Base-by-base conservation (phyloP, 2,888 invertebrate species). In the Apamea sordens region DNA sequence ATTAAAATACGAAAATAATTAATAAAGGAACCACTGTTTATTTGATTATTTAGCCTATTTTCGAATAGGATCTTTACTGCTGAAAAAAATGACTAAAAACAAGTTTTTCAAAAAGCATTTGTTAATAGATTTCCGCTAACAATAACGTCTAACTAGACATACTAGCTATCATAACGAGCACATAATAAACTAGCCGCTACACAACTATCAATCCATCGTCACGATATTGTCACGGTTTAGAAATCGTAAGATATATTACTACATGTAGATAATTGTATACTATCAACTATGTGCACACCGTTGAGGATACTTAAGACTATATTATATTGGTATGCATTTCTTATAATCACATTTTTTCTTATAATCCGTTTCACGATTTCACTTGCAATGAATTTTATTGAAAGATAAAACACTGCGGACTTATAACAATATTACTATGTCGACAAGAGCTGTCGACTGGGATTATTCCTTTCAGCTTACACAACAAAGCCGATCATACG, bases 381-480 rank as follows among this genome's bases (percentile, higher is more conserved):
- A 15, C 59, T 64, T 36, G 18, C 61, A 64, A 59, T 53, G 3
- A 82, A 86, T 83, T 56, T 59, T n/a, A 59, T 53, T 83, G 56
- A 69, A 69, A 56, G 70, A 44, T 85, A 73, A 53, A 76, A 61
- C 28, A 76, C 47, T 21, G 50, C 47, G 56, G 61, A 65, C 56
- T 79, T 81, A 80, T 74, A 69, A 86, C 87, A 88, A 71, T 80
- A 79, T 71, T 77, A 82, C 61, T 77, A 77, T 87, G 87, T 87
- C 82, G 70, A 82, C 87, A 82, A 86, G 86, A 88, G 83, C 85
- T 89, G 90, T 90, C 90, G 86, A 88, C 86, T 83, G 72, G 84
- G 82, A 83, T 90, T 89, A 92, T 92, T 91, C 81, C 89, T 90
- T 87, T 89, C 89, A 88, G 86, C 87, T 91, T 90, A 83, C 90